phyloP scores from a whole-genome alignment of 35 echinoderm and acorn worm species.

The Ptychodera flava region DNA sequence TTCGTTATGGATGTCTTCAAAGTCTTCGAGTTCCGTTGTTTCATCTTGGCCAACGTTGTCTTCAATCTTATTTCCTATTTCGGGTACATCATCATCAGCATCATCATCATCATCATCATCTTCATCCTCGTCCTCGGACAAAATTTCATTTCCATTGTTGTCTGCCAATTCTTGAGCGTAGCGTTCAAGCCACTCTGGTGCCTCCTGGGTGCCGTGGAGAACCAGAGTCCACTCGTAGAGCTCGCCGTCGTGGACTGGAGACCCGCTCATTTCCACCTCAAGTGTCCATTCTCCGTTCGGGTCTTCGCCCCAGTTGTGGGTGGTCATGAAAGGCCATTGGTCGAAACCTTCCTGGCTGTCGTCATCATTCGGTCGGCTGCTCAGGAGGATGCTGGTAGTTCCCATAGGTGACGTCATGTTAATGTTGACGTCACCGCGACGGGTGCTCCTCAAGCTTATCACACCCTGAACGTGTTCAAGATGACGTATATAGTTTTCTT shows the following conservation, averaged over 20 bases:
- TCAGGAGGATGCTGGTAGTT: conserved; percentile 76
- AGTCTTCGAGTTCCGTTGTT: neutral
- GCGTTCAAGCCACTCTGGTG: conserved; percentile 8
- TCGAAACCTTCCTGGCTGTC: conserved; percentile 84
- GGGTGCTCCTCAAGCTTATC: conserved; percentile 78
- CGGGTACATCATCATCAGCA: neutral
- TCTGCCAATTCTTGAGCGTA: neutral
- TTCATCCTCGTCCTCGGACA: neutral
- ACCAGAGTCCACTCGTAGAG: conserved; percentile 89
- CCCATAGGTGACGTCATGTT: conserved; percentile 93
- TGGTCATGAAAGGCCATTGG: conserved; percentile 98
- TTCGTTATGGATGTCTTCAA: neutral
- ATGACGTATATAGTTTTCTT: conserved; percentile 72
- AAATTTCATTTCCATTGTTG: neutral
- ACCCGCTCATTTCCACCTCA: conserved; percentile 69
- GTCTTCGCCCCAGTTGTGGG: conserved; percentile 95
- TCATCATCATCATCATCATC: neutral
- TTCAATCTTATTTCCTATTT: neutral
- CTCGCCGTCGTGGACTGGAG: conserved; percentile 41
- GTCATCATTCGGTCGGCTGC: conserved; percentile 62
- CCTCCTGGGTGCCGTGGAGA: conserved; percentile 76
- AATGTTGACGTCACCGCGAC: conserved; percentile 84
- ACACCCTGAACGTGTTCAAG: conserved; percentile 95
- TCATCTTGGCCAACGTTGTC: neutral
- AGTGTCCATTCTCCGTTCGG: conserved; percentile 86